Evolutionary conservation across 2,888 invertebrate species (phyloP), one percentile per base, ranked within the genome.

Genomic region (Apeira syringaria): DNA sequence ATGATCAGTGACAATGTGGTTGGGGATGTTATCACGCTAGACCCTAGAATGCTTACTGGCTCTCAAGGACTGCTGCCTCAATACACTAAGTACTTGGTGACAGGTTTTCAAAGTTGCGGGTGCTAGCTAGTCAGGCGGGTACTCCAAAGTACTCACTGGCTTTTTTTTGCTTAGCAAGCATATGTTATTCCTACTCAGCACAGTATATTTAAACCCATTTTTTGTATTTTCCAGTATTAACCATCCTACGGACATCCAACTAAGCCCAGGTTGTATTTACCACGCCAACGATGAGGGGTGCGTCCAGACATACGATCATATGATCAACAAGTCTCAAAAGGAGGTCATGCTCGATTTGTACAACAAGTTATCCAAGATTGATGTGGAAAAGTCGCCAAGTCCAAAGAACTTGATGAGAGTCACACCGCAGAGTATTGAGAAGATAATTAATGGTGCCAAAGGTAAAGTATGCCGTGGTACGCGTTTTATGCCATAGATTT

Each of bases 301-400:
- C 56, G 43, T 71, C 0, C 85, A 88, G 47, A 86, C 82, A 0
- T 85, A 82, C 31, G 89, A 91, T 47, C 72, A 89, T 53, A 83
- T 91, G 80, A 81, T 91, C 49, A 83, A 89, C 53, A 89, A 90
- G 45, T 81, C 87, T 0, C 89, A 90, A 54, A 89, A 89, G 40
- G 91, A 91, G 53, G 88, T 91, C 2, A 81, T 91, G 82, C 74
- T 90, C 24, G 86, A 89, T 35, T 55, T 91, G 0, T 88, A 91
- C 62, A 87, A 88, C 46, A 88, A 87, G 41, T 49, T 91, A 34
- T 80, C 83, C 0, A 88, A 84, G 48, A 68, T 90, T 1, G 84
- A 88, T 10, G 77, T 85, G 0, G 75, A 81, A 33, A 80, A 74
- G 52, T 86, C 89, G n/a, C 88, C 88, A 0, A 79, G 86, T 9